Conservation (phyloP, 2,797 vertebrate species). For the Fistularia tabacaria region DNA sequence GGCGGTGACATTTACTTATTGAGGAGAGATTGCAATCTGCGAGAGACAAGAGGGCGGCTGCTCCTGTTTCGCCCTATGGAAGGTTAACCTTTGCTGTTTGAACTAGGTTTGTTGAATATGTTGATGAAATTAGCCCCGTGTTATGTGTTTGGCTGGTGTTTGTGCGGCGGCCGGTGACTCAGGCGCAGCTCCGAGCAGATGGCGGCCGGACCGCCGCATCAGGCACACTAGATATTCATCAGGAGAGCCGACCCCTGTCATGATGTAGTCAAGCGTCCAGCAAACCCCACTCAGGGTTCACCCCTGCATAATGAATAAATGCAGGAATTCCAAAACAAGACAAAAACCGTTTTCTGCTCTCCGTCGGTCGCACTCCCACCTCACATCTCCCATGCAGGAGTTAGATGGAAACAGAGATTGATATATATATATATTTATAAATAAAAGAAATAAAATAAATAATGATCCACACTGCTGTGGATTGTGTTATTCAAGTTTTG, state of each 20-base stretch:
- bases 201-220: constrained; percentile 60
- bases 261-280: constrained; percentile 47
- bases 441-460: too few species aligned
- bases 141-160: constrained; percentile 51
- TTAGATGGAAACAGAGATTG: constrained; percentile 14
- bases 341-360: constrained; percentile 32
- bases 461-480: too few species aligned
- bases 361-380: constrained; percentile 1
- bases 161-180: constrained; percentile 59
- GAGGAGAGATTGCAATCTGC: constrained; percentile 56
- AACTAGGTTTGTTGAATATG: constrained; percentile 72
- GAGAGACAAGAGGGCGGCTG: constrained; percentile 25
- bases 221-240: constrained; percentile 76
- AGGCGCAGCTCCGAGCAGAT: constrained; percentile 67
- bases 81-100: constrained; percentile 62
- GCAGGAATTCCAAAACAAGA: constrained; percentile 58
- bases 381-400: neutral
- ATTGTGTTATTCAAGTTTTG: too few species aligned
- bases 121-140: constrained; percentile 77
- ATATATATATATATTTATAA: too few species aligned
- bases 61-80: constrained; percentile 49
- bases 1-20: constrained; percentile 62
- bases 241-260: constrained; percentile 60
- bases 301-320: constrained; percentile 67
- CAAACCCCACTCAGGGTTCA: constrained; percentile 45